Conservation (phyloP, 2,113 vertebrate genomes). For the Centropus unirufus region DNA sequence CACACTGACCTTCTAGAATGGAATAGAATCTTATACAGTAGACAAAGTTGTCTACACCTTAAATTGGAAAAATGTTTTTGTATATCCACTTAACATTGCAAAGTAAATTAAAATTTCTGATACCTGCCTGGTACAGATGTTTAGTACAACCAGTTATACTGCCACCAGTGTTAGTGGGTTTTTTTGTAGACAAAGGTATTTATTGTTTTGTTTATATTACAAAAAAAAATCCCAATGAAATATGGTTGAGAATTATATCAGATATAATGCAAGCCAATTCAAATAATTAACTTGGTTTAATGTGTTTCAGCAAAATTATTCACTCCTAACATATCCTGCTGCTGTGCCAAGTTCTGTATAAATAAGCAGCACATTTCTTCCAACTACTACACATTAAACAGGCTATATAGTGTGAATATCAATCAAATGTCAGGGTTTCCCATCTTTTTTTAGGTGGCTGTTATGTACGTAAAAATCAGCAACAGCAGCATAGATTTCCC, state of each 20-base stretch:
- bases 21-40: not conserved
- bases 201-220: not conserved
- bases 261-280: not conserved
- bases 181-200: not conserved
- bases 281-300: not conserved
- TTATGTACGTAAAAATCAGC: not conserved
- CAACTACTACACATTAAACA: not conserved
- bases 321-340: not conserved
- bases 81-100: not conserved
- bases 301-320: not conserved
- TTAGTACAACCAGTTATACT: not conserved
- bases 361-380: not conserved
- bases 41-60: not conserved
- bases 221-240: not conserved
- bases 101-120: not conserved
- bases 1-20: not conserved
- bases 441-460: not conserved
- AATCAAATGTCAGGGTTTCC: not conserved
- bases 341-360: not conserved
- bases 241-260: not conserved
- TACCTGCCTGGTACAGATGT: not conserved
- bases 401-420: not conserved
- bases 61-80: not conserved
- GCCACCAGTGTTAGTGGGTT: not conserved
- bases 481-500: not conserved